Evolutionary conservation across 2,888 invertebrate genomes (phyloP), one percentile per base, ranked within the genome.

Genomic region (Protodeltote pygarga): DNA sequence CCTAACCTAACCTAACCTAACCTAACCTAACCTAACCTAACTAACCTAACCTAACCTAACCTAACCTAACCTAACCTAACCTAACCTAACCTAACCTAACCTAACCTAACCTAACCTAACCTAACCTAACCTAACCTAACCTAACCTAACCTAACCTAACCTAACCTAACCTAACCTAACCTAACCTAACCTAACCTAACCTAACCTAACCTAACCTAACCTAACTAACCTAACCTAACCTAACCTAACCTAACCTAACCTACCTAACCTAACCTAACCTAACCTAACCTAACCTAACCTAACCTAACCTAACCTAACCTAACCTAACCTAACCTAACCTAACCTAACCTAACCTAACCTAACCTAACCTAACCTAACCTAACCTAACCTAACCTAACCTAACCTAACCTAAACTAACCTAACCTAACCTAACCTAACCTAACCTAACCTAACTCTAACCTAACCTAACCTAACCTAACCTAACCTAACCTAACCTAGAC

Each of bases 11-110:
- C 38, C 45, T 46, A 46, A 46, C 45, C 47, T 47, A 47, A 47
- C 41, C 40, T 40, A 40, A 48, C 47, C 47, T 46, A 46, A 46
- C 46, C 46, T 46, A 46, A 46, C 46, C 47, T 47, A 47, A 47
- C 35, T 47, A 47, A 47, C 47, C 47, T 47, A 47, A 47, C 47
- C 47, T 47, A 47, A 47, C 47, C 47, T 40, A 49, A 41, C 48
- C 41, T 37, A 49, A 37, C 48, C 48, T 33, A 46, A 38, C 38
- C 46, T 39, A 38, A 46, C 38, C 38, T 32, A 32, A 46, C 38
- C 40, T 40, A 40, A 48, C 40, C 47, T 34, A 40, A 48, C 34
- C 47, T 33, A 39, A 46, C 46, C 46, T 46, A 46, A 39, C 45
- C 45, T 38, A 46, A 32, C 45, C 33, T 33, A 46, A 33, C 46